Conservation (phyloP, 2,797 vertebrate genomes). For the Pyrrhura leucotis region DNA sequence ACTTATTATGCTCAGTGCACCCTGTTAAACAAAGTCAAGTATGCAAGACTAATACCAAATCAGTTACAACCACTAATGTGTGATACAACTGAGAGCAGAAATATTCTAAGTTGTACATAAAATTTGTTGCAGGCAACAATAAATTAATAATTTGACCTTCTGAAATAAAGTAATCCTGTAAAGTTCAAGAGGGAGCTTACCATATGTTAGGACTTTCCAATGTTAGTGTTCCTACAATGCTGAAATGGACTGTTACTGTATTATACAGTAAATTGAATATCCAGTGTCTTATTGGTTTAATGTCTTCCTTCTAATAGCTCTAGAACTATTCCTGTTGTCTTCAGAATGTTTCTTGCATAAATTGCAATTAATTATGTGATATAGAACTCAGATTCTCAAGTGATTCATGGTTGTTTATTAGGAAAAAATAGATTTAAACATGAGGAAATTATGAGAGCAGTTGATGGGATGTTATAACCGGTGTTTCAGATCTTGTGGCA, state of each 20-base stretch:
- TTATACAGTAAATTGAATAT: neutral
- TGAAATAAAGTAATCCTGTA: neutral
- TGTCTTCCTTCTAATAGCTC: neutral
- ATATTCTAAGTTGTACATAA: neutral
- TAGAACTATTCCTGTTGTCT: neutral
- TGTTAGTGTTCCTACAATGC: neutral
- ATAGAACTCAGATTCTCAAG: neutral
- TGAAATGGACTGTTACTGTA: neutral
- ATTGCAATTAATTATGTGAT: neutral
- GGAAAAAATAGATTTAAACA: neutral
- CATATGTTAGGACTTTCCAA: neutral
- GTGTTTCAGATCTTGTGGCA: neutral
- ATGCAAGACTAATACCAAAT: slow-evolving; percentile 35
- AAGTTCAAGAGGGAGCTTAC: neutral
- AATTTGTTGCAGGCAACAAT: neutral
- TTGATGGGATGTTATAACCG: neutral
- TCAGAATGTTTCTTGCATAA: neutral
- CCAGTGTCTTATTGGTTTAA: neutral
- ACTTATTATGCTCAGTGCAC: neutral
- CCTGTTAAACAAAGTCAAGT: slow-evolving; percentile 29
- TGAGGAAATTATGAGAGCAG: neutral
- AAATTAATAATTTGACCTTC: neutral
- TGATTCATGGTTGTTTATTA: neutral
- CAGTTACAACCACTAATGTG: slow-evolving; percentile 22
- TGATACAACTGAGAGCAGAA: neutral